Conservation (phyloP, 1,140 invertebrate genomes). For the Wasmannia auropunctata region DNA sequence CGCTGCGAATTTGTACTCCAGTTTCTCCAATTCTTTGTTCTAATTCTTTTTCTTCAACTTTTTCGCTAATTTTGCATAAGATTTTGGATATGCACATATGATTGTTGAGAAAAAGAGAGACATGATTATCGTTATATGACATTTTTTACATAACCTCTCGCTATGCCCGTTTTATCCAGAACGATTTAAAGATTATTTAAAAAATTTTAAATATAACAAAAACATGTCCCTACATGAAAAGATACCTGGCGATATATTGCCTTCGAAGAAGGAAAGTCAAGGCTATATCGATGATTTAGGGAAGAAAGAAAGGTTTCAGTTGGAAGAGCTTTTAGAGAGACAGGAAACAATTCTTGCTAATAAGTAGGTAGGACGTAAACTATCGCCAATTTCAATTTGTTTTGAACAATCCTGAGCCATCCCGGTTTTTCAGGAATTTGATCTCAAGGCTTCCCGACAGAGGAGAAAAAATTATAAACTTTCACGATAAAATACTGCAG, state of each 20-base stretch:
- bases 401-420: neutral
- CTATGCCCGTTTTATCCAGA: neutral
- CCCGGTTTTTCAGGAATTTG: constrained; percentile 78
- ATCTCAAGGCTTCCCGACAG: constrained; percentile 88
- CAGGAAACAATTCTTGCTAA: constrained; percentile 85
- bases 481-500: constrained; percentile 85
- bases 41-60: neutral
- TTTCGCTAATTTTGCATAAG: neutral
- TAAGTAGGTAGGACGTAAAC: constrained; percentile 81
- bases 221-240: constrained; percentile 63
- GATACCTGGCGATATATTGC: constrained; percentile 78
- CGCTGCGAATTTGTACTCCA: neutral
- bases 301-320: constrained; percentile 81
- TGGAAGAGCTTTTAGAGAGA: constrained; percentile 85
- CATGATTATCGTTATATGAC: neutral
- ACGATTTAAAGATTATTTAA: neutral
- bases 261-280: constrained; percentile 78
- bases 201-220: neutral
- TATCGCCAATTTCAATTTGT: neutral
- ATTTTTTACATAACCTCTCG: neutral
- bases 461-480: constrained; percentile 87
- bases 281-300: constrained; percentile 83
- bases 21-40: neutral
- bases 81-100: neutral
- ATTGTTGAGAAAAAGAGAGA: neutral